Evolutionary conservation across 1,140 invertebrate species (phyloP).

Genomic region (Agrilus planipennis): DNA sequence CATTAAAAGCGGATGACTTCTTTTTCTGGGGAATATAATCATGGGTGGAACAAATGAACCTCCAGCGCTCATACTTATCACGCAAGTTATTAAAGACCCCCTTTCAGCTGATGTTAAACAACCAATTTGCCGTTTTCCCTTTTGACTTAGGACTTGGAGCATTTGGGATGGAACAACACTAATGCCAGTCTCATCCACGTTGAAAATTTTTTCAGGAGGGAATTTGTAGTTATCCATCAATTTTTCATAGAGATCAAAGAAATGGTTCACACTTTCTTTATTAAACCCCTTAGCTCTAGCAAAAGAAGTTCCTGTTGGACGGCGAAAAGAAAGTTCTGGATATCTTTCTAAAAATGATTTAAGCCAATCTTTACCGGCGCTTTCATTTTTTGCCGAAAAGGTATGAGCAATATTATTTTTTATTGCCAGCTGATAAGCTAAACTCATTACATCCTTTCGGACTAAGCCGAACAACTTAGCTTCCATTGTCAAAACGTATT

Average conservation of each 20-base stretch:
- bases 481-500: slow-evolving; percentile 8
- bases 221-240: background rate
- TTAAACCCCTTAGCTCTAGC: slow-evolving; percentile 23
- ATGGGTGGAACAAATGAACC: slow-evolving; percentile 16
- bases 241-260: slow-evolving; percentile 13
- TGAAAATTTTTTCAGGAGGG: slow-evolving; percentile 23
- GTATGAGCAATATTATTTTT: slow-evolving; percentile 19
- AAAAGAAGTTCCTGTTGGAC: slow-evolving; percentile 24
- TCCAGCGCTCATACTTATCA: slow-evolving; percentile 13
- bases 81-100: slow-evolving; percentile 8
- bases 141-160: slow-evolving; percentile 20
- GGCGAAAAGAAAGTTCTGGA: slow-evolving; percentile 21
- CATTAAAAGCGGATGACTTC: slow-evolving; percentile 16
- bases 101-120: slow-evolving; percentile 20
- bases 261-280: slow-evolving; percentile 15
- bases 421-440: slow-evolving; percentile 18
- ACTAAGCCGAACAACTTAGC: slow-evolving; percentile 16
- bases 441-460: slow-evolving; percentile 11
- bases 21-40: slow-evolving; percentile 20
- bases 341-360: slow-evolving; percentile 25
- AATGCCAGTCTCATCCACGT: slow-evolving; percentile 30
- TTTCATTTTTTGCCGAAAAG: slow-evolving; percentile 6
- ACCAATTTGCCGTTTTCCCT: slow-evolving; percentile 27
- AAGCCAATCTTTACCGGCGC: slow-evolving; percentile 13
- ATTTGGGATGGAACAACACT: slow-evolving; percentile 25